A percentile compares a stretch with the other conserved stretches of the same genome.
phyloP scores from a whole-genome alignment of 1,140 invertebrate genomes.

The Papilio polytes region DNA sequence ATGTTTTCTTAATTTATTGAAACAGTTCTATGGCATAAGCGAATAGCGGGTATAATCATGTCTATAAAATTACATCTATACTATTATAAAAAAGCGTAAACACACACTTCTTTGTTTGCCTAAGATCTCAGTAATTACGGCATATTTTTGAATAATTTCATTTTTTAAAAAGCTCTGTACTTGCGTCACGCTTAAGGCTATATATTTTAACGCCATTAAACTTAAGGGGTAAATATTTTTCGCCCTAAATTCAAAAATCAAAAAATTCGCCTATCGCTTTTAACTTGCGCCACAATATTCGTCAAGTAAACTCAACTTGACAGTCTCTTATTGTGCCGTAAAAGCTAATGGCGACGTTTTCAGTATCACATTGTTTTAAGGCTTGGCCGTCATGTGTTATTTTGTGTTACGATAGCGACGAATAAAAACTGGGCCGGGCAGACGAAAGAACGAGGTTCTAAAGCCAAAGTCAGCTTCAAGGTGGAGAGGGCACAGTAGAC shows the following conservation, averaged over 20 bases:
- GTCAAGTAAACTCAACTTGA: constrained; percentile 42
- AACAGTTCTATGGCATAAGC: background rate
- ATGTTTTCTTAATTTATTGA: constrained; percentile 45
- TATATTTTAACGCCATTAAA: no score
- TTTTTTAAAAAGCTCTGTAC: no score
- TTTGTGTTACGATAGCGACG: constrained; percentile 14
- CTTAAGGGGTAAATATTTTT: no score
- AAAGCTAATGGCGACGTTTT: constrained; percentile 53
- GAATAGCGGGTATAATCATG: background rate
- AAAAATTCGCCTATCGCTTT: background rate
- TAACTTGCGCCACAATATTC: constrained; percentile 38
- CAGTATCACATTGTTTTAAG: constrained; percentile 58
- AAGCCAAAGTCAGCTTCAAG: no score
- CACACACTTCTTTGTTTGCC: no score
- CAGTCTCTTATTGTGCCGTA: constrained; percentile 46
- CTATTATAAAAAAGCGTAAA: no score
- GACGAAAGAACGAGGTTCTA: background rate
- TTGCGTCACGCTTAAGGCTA: no score
- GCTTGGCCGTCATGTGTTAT: constrained; percentile 38
- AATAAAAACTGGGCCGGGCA: constrained; percentile 15
- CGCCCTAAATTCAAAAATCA: no score
- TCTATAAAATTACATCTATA: no score
- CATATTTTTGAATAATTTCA: no score
- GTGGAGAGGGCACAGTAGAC: no score
- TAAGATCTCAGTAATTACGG: no score